A percentile compares a stretch with the other conserved stretches of the same genome.
These are phyloP conservation scores for Agriopis aurantiaria DNA, from an alignment of 2,888 invertebrate species.

Conservation along the genomic window DNA sequence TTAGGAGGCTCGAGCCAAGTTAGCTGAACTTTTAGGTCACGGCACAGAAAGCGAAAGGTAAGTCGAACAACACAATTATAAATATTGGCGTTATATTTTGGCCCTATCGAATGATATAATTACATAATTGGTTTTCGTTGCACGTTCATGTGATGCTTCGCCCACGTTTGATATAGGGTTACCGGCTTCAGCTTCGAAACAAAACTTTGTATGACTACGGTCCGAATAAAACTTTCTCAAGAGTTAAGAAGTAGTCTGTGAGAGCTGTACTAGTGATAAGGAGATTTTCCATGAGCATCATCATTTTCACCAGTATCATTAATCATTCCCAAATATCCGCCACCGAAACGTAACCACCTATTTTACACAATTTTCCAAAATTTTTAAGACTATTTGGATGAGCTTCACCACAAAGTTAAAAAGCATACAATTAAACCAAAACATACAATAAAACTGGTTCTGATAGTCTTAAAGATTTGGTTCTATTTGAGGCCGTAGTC, in stretches of 20 bases:
- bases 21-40: background rate
- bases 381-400: background rate
- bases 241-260: slow-evolving; percentile 2
- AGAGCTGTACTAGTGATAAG: slow-evolving; percentile 14
- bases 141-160: slow-evolving; percentile 19
- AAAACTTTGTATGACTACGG: slow-evolving; percentile 23
- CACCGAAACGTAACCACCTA: slow-evolving; percentile 37
- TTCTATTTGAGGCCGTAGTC: slow-evolving; percentile 22
- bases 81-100: background rate
- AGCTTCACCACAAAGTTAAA: slow-evolving; percentile 1
- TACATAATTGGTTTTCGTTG: slow-evolving; percentile 2
- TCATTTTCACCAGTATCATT: slow-evolving; percentile 31
- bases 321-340: slow-evolving; percentile 38
- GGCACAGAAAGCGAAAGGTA: background rate
- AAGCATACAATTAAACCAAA: background rate
- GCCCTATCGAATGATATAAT: background rate
- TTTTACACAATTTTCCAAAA: slow-evolving; percentile 12
- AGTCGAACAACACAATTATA: background rate
- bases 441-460: background rate
- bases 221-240: slow-evolving; percentile 7
- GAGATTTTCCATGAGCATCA: slow-evolving; percentile 16
- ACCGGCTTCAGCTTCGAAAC: slow-evolving; percentile 31
- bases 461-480: slow-evolving; percentile 4
- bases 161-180: slow-evolving; percentile 29
- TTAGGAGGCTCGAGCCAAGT: slow-evolving; percentile 6